Conservation (phyloP, 2,888 invertebrate species). For the Ametastegia equiseti region DNA sequence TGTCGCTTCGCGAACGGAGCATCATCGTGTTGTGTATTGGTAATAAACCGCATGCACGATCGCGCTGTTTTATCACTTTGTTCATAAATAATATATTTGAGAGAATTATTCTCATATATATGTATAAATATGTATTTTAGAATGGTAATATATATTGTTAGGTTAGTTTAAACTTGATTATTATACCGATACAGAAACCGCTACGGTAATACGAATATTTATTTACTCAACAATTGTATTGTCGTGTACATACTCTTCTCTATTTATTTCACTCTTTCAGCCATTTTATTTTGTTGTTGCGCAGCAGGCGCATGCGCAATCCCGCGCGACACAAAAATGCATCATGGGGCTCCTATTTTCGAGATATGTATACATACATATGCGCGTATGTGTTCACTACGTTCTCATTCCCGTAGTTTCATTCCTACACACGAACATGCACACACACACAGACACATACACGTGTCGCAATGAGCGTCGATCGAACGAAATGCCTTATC, state of each 20-base stretch:
- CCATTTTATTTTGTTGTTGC: constrained; percentile 70
- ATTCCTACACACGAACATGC: neutral
- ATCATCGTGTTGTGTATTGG: constrained; percentile 45
- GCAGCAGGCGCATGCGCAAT: constrained; percentile 59
- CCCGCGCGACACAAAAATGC: constrained; percentile 50
- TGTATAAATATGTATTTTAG: no score
- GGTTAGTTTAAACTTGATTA: no score
- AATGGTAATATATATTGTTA: neutral
- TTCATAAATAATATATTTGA: constrained; percentile 4
- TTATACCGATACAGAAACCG: no score
- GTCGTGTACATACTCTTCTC: constrained; percentile 49
- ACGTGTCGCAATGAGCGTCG: neutral
- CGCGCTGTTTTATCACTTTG: constrained; percentile 13
- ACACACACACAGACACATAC: no score
- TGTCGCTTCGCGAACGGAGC: constrained; percentile 44
- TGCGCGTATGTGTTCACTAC: neutral
- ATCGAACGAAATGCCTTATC: constrained; percentile 1
- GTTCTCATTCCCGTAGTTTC: neutral
- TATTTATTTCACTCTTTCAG: constrained; percentile 68
- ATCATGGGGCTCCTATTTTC: constrained; percentile 37
- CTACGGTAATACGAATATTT: constrained; percentile 15
- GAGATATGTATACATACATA: neutral
- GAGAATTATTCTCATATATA: neutral
- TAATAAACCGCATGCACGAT: constrained; percentile 45
- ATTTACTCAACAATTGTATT: constrained; percentile 69